phyloP scores from a whole-genome alignment of 2,888 invertebrate genomes.

The Eristalis tenax region DNA sequence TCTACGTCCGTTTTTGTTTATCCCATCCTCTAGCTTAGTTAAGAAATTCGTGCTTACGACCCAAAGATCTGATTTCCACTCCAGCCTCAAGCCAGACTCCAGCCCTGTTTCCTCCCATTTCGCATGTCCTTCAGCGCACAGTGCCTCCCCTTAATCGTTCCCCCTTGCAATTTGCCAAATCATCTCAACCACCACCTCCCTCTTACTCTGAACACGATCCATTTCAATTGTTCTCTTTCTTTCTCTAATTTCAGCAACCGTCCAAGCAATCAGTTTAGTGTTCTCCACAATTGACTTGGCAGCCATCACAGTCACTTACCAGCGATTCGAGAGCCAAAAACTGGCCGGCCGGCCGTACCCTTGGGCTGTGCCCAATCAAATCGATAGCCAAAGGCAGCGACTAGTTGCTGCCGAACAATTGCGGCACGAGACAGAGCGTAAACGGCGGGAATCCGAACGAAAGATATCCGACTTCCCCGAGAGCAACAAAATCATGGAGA shows the following conservation, averaged over 20 bases:
- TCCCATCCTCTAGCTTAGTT: no score
- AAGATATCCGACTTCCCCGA: slow-evolving; percentile 77
- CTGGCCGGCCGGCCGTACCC: slow-evolving; percentile 87
- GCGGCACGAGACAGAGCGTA: slow-evolving; percentile 74
- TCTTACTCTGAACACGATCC: background rate
- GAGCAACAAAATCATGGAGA: slow-evolving; percentile 79
- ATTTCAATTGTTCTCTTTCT: background rate
- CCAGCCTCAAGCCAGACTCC: no score
- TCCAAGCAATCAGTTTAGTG: slow-evolving; percentile 86
- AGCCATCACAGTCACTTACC: slow-evolving; percentile 86
- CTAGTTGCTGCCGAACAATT: slow-evolving; percentile 75
- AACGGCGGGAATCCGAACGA: slow-evolving; percentile 76
- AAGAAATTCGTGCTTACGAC: no score
- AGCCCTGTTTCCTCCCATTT: no score
- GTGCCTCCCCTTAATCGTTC: no score
- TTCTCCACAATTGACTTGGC: slow-evolving; percentile 87
- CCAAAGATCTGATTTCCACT: no score
- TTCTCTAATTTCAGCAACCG: slow-evolving; percentile 83
- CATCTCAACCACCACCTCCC: background rate
- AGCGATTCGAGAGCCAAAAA: slow-evolving; percentile 90
- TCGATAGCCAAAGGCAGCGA: slow-evolving; percentile 74
- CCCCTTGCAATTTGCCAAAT: no score
- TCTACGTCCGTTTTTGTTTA: no score
- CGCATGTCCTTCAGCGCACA: no score
- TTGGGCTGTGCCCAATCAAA: slow-evolving; percentile 84